Evolutionary conservation across 2,113 vertebrate genomes (phyloP).

Genomic region (Pelusios castaneus): DNA sequence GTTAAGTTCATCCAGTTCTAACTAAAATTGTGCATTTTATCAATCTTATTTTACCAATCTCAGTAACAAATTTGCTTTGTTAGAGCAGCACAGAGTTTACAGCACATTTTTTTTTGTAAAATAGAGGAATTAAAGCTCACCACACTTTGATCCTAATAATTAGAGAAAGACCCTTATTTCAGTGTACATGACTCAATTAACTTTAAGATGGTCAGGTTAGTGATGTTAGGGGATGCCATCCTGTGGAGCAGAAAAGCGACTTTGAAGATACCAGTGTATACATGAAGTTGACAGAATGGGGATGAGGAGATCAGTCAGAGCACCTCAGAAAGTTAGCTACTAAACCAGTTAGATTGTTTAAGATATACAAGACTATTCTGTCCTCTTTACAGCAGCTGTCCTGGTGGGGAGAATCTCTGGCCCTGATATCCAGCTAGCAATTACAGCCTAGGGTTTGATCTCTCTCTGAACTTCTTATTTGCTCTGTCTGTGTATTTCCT

Average conservation of each 20-base stretch:
- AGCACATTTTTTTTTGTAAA: neutral
- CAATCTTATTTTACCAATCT: no score
- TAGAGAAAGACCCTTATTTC: neutral
- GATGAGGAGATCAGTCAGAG: neutral
- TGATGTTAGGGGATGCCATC: neutral
- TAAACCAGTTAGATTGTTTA: neutral
- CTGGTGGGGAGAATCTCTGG: accelerated
- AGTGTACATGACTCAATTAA: neutral
- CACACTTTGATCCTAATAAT: neutral
- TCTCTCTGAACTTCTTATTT: neutral
- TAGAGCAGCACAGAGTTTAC: neutral
- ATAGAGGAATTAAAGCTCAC: neutral
- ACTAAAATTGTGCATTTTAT: neutral
- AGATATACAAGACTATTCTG: neutral
- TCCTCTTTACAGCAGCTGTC: neutral
- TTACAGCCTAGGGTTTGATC: neutral
- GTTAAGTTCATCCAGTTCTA: neutral
- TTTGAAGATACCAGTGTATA: neutral
- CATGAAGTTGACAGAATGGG: no score
- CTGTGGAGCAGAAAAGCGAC: neutral
- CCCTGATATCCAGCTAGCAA: neutral
- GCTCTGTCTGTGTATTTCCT: neutral
- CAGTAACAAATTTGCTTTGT: neutral
- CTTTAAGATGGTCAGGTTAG: neutral
- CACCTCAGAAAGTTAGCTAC: neutral